Conservation (phyloP, 1,140 invertebrate genomes). For the Procambarus virginalis region DNA sequence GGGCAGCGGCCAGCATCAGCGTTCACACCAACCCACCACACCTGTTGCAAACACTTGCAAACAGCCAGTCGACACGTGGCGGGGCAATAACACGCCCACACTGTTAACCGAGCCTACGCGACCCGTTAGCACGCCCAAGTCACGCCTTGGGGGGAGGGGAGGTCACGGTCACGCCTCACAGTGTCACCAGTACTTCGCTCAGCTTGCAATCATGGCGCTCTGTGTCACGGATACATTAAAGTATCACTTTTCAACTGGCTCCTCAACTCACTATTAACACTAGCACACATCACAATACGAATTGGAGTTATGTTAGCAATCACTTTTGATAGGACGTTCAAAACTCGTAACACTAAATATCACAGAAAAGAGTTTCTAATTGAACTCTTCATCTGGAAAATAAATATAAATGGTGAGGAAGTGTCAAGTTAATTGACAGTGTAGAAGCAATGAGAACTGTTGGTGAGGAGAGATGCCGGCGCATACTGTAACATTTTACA, state of each 20-base stretch:
- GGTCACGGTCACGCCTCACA: background rate
- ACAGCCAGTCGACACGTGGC: constrained; percentile 23
- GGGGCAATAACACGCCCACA: background rate
- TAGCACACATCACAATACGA: constrained; percentile 7
- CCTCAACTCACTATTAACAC: background rate
- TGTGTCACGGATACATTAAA: background rate
- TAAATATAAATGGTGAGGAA: background rate
- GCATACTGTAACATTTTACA: no score
- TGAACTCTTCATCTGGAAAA: constrained; percentile 34
- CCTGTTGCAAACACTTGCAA: constrained; percentile 17
- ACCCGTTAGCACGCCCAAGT: background rate
- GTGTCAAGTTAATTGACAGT: no score
- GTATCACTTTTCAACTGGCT: background rate
- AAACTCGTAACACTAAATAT: constrained; percentile 54
- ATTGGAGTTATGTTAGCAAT: background rate
- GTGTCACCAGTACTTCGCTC: background rate
- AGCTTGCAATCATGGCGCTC: background rate
- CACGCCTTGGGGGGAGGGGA: background rate
- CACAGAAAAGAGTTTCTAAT: constrained; percentile 34
- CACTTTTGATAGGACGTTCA: constrained; percentile 44
- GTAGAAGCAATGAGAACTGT: no score
- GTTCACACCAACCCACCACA: constrained; percentile 31
- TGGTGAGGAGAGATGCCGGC: no score
- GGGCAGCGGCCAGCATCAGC: constrained; percentile 63
- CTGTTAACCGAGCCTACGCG: background rate